Evolutionary conservation across 2,797 vertebrate genomes (phyloP).

Genomic region (Danio jaintianensis): DNA sequence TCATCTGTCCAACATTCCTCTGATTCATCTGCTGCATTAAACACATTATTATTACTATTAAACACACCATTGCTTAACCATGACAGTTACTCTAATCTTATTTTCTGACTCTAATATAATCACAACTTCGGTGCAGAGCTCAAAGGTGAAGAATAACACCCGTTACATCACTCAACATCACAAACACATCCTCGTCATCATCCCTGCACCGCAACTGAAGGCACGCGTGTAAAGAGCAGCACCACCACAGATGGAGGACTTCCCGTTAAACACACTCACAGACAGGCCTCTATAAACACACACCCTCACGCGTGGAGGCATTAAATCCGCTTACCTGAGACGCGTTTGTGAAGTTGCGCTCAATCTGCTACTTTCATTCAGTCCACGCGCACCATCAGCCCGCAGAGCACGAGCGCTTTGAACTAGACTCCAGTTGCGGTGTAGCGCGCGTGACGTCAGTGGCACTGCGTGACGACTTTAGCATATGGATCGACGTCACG

Average conservation of each 20-base stretch:
- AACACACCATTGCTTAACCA: background rate
- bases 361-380: conserved; percentile 44
- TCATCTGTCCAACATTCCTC: background rate
- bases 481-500: background rate
- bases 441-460: background rate
- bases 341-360: background rate
- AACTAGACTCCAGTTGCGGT: background rate
- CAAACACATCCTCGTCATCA: background rate
- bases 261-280: background rate
- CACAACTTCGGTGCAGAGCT: background rate
- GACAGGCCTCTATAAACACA: conserved; percentile 17
- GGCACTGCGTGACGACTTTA: background rate
- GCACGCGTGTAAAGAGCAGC: background rate
- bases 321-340: conserved; percentile 22
- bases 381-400: conserved; percentile 1
- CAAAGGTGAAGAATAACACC: background rate
- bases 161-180: background rate
- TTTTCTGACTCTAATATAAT: background rate
- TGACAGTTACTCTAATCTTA: background rate
- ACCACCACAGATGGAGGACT: background rate
- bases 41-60: background rate
- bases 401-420: conserved; percentile 17
- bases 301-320: background rate
- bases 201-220: background rate
- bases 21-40: background rate